These are phyloP conservation scores for Pararge aegeria DNA, from an alignment of 1,140 invertebrate species.

Conservation along the genomic window DNA sequence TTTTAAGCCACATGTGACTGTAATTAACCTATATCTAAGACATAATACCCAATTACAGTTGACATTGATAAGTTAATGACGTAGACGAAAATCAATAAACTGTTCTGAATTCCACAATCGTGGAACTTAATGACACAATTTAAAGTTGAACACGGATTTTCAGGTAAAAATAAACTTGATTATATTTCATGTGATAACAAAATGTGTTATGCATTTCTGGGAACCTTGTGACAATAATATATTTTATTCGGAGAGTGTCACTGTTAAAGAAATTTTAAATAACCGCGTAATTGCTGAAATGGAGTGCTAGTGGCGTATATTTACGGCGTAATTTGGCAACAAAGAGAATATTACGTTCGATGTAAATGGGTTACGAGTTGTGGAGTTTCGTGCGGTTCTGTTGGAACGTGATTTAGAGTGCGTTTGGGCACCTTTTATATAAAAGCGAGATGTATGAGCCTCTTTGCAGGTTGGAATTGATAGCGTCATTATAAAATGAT, in stretches of 20 bases:
- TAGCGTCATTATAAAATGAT: conserved; percentile 6
- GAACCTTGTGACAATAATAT: background rate
- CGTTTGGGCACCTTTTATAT: conserved; percentile 9
- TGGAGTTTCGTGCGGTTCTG: conserved; percentile 15
- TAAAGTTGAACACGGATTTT: too few relatives aligned
- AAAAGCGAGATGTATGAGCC: conserved; percentile 7
- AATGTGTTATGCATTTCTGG: background rate
- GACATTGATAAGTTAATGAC: too few relatives aligned
- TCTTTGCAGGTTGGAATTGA: conserved; percentile 5
- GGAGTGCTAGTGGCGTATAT: conserved; percentile 21
- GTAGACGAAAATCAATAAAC: too few relatives aligned
- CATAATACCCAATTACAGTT: too few relatives aligned
- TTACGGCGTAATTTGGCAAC: conserved; percentile 29
- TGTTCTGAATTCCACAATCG: too few relatives aligned
- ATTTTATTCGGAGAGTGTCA: conserved; percentile 8
- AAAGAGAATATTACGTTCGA: conserved; percentile 22
- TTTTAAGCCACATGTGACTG: too few relatives aligned
- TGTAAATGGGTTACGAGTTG: background rate
- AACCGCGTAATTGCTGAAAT: conserved; percentile 24
- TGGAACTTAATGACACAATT: too few relatives aligned
- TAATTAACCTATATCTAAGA: too few relatives aligned
- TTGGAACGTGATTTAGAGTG: conserved; percentile 17
- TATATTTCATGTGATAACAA: background rate
- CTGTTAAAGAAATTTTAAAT: conserved; percentile 23
- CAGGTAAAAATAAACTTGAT: background rate